A percentile compares a stretch with the other conserved stretches of the same genome.
These are phyloP conservation scores for Cryptoleucopteryx plumbea DNA, from an alignment of 2,113 vertebrate species.

Conservation along the genomic window DNA sequence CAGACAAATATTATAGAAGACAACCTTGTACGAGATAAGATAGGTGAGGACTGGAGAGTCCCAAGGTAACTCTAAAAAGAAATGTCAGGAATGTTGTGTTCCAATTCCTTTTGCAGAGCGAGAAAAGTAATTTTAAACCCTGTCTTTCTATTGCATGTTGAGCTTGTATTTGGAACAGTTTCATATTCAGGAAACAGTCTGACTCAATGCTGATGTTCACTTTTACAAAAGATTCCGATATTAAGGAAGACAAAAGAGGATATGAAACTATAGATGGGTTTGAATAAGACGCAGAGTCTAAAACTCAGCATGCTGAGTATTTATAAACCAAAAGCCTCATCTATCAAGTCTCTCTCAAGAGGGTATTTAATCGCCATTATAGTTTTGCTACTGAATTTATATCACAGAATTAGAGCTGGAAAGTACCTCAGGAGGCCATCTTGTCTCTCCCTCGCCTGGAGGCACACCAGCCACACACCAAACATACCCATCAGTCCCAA, in stretches of 20 bases:
- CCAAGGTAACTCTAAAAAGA: slow-evolving; percentile 16
- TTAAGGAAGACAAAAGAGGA: neutral
- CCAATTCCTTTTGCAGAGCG: neutral
- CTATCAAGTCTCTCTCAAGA: neutral
- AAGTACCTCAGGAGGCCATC: neutral
- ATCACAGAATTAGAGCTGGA: neutral
- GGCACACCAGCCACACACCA: neutral
- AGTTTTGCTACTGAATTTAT: neutral
- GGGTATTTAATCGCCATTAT: neutral
- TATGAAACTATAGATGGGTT: neutral
- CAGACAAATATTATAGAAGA: neutral
- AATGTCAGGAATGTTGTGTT: neutral
- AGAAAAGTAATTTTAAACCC: neutral
- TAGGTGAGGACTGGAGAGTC: neutral
- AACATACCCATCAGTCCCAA: neutral
- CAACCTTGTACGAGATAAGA: neutral
- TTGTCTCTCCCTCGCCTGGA: neutral
- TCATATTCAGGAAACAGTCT: neutral
- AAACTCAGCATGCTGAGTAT: neutral
- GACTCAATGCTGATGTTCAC: neutral
- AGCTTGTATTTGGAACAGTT: neutral
- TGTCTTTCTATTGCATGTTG: neutral
- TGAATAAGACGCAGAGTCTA: neutral
- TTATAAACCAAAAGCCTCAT: neutral
- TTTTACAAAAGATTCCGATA: neutral